Evolutionary conservation across 2,888 invertebrate species (phyloP).

Genomic region (Sialis fuliginosa): DNA sequence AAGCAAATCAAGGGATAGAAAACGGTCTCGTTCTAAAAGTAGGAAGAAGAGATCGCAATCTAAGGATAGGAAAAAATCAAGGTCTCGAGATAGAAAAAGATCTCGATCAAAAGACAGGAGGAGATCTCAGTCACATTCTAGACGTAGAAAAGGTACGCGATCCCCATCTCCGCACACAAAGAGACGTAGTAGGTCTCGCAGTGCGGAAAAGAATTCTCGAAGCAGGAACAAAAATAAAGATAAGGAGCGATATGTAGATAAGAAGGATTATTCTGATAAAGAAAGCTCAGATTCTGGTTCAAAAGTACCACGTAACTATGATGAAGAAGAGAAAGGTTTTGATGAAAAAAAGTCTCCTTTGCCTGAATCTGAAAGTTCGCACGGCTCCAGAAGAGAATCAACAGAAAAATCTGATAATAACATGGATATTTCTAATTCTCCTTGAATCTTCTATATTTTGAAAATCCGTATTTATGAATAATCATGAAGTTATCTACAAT

Average conservation of each 20-base stretch:
- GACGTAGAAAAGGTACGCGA: slow-evolving; percentile 20
- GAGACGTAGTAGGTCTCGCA: slow-evolving; percentile 15
- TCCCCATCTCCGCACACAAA: slow-evolving; percentile 23
- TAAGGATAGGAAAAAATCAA: slow-evolving; percentile 29
- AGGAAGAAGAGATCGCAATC: slow-evolving; percentile 28
- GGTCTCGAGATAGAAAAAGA: slow-evolving; percentile 30
- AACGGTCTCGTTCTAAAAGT: slow-evolving; percentile 25
- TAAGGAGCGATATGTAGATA: slow-evolving; percentile 12
- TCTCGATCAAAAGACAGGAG: slow-evolving; percentile 31
- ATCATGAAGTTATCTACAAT: no score
- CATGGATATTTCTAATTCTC: slow-evolving; percentile 68
- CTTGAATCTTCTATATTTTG: slow-evolving; percentile 24
- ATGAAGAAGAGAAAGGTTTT: slow-evolving; percentile 32
- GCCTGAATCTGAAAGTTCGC: slow-evolving; percentile 20
- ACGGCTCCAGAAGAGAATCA: slow-evolving; percentile 25
- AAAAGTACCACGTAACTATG: slow-evolving; percentile 30
- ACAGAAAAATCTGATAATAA: slow-evolving; percentile 44
- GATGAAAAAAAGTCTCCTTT: slow-evolving; percentile 18
- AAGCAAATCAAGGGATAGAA: slow-evolving; percentile 33
- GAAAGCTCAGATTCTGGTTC: slow-evolving; percentile 18
- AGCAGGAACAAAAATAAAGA: slow-evolving; percentile 17
- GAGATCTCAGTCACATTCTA: slow-evolving; percentile 17
- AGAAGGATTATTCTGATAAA: slow-evolving; percentile 17
- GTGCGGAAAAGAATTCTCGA: slow-evolving; percentile 20
- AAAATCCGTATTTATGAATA: no score